Conservation (phyloP, 37 sponge, comb jelly and placozoan species). For the Aplysina aerophoba region DNA sequence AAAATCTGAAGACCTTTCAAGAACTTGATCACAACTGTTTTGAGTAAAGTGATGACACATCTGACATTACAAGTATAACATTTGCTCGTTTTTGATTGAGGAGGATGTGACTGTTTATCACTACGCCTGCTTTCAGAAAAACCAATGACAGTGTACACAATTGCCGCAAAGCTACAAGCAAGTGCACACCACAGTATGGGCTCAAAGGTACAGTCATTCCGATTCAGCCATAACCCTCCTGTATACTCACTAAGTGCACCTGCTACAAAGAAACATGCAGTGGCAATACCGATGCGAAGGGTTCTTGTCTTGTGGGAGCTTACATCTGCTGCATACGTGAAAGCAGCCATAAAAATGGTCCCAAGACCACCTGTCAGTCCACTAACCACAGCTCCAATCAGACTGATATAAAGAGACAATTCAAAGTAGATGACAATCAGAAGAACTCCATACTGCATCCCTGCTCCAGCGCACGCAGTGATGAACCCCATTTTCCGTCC, state of each 20-base stretch:
- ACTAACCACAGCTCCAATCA: conserved; percentile 7
- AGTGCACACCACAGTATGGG: conserved; percentile 20
- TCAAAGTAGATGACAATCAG: conserved; percentile 31
- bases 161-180: neutral
- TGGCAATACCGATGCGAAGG: conserved; percentile 49
- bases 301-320: conserved; percentile 40
- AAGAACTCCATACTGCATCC: neutral
- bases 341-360: conserved; percentile 30
- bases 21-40: neutral
- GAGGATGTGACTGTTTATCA: too few relatives aligned
- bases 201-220: conserved; percentile 40
- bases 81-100: too few relatives aligned
- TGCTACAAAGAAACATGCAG: conserved; percentile 44
- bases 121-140: conserved; percentile 38
- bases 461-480: conserved; percentile 16
- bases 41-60: neutral
- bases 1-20: conserved; percentile 50
- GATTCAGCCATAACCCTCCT: conserved; percentile 53
- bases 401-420: conserved; percentile 6
- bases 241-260: conserved; percentile 20
- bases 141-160: conserved; percentile 42
- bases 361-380: conserved; percentile 57
- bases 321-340: conserved; percentile 60
- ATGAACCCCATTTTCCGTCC: conserved; percentile 50
- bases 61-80: too few relatives aligned